Conservation (phyloP, 2,797 vertebrate genomes). For the Acanthiza pusilla region DNA sequence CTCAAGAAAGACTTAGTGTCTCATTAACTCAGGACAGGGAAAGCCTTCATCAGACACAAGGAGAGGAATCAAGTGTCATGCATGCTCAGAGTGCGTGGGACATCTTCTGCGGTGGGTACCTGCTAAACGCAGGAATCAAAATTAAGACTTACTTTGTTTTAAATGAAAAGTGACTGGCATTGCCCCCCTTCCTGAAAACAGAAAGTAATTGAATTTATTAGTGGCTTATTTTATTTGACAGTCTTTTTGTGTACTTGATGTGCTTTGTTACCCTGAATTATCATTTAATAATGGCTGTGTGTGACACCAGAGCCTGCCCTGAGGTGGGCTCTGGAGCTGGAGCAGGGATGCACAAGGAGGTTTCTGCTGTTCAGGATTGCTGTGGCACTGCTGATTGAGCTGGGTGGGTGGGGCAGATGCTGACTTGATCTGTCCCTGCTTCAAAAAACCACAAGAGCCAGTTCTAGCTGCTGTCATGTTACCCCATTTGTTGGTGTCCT, state of each 20-base stretch:
- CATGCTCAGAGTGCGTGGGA: background rate
- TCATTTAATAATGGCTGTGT: conserved; percentile 63
- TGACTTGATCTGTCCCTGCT: background rate
- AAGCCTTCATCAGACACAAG: background rate
- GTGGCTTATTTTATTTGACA: conserved; percentile 76
- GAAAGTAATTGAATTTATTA: conserved; percentile 75
- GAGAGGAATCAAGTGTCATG: background rate
- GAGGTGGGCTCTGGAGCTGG: conserved; percentile 46
- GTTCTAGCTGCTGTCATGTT: background rate
- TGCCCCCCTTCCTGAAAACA: conserved; percentile 56
- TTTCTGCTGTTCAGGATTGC: conserved; percentile 27
- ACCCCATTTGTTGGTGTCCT: background rate
- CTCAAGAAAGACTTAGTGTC: background rate
- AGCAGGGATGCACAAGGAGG: background rate
- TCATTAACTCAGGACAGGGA: background rate
- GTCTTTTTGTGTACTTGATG: conserved; percentile 69
- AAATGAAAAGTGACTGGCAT: conserved; percentile 70
- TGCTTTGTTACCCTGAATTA: conserved; percentile 76
- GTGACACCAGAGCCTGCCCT: conserved; percentile 48
- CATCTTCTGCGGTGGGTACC: background rate
- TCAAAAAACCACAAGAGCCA: background rate
- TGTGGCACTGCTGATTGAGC: background rate
- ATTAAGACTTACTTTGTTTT: conserved; percentile 63
- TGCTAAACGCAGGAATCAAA: conserved; percentile 30
- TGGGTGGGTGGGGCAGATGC: background rate